Base-by-base conservation (phyloP, 2,888 invertebrate species). In the Drosophila setosimentum region DNA sequence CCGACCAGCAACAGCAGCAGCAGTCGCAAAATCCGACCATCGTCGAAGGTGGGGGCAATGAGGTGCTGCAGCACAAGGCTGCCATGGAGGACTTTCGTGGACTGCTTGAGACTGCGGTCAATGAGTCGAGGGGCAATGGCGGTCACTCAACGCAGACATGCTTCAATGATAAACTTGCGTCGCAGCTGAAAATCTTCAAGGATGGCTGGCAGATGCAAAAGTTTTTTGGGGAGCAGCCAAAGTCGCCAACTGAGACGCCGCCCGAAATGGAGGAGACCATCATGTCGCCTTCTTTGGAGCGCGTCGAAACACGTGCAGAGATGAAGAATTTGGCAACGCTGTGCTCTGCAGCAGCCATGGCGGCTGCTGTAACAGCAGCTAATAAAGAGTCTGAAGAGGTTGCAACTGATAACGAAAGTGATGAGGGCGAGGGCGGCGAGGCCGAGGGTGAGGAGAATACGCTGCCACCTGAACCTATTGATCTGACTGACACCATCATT, bases 141-240 rank as follows among this genome's bases (percentile, higher is more conserved):
- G 73, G 83, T 1, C 83, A 83, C 53, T 57, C 80, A 42, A 63
- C 80, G 18, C 61, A 84, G 30, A 76, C 70, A 48, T 66, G 84
- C 49, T 67, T 82, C 67, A 55, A 81, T 65, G 76, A 78, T 24
- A 82, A 78, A 33, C 21, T 82, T 45, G 63, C 57, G 74, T 68
- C 91, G 32, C 90, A 91, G 66, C 75, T 91, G 59, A 93, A 92
- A 74, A 91, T 93, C 76, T 83, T 93, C 18, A 91, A 93, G 75
- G 92, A 93, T 69, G 92, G 93, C 33, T 93, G 93, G 85, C 92
- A 93, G 58, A 91, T 93, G 73, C 92, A 92, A 33, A 92, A 92
- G 60, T 91, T 92, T 69, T 93, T 93, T 68, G 92, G 91, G 61
- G 93, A 93, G 76, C 93, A 93, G 73, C 93, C 93, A n/a, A 93